Conservation (phyloP, 2,113 vertebrate genomes). For the Spilogale gracilis region DNA sequence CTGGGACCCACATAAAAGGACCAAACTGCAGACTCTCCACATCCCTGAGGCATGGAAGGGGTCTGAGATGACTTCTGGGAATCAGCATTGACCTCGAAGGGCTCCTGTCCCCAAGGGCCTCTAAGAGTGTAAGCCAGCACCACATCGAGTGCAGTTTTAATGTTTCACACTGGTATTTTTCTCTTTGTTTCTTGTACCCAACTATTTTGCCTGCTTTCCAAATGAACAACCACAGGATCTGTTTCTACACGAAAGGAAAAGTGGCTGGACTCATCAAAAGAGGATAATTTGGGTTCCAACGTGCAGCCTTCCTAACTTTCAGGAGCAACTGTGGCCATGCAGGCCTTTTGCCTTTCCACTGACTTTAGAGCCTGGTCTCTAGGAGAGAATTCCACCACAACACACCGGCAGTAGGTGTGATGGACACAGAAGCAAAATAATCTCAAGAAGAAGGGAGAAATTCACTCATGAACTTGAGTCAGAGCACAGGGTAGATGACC, state of each 20-base stretch:
- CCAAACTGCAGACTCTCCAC: not conserved
- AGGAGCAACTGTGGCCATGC: not conserved
- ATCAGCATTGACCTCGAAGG: not conserved
- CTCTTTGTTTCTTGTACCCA: conserved; percentile 32
- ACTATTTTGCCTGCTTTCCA: not conserved
- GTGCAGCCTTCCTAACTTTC: not conserved
- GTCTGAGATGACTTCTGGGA: not conserved
- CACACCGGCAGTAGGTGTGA: not conserved
- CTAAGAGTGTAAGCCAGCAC: not conserved
- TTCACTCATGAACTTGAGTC: not conserved
- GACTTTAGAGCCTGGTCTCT: conserved; percentile 2
- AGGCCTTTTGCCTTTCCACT: not conserved
- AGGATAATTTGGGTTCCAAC: not conserved
- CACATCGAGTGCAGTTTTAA: not conserved
- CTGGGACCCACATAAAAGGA: not conserved
- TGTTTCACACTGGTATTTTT: not conserved
- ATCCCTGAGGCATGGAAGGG: not conserved
- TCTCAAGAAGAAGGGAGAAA: not conserved
- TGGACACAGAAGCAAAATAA: not conserved
- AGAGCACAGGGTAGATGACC: not conserved
- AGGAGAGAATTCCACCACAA: not conserved
- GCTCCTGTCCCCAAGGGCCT: not conserved
- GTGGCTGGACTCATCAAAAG: not conserved
- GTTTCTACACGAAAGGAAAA: not conserved
- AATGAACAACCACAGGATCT: not conserved